Evolutionary conservation across 2,797 vertebrate genomes (phyloP).

Genomic region (Peromyscus melanophrys): DNA sequence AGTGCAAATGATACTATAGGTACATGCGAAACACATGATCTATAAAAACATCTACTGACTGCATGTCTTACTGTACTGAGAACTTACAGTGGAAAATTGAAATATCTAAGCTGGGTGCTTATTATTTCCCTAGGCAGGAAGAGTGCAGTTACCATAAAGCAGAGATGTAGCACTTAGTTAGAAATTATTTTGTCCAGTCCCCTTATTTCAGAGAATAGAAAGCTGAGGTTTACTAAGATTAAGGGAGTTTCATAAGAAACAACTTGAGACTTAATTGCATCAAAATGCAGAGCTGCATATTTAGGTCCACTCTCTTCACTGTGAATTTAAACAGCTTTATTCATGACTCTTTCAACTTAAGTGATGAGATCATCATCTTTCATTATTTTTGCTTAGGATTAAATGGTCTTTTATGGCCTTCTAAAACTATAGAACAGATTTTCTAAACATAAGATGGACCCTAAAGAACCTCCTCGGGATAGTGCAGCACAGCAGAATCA

Average conservation of each 20-base stretch:
- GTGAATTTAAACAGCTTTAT: conserved; percentile 27
- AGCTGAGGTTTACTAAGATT: not conserved
- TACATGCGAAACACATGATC: not conserved
- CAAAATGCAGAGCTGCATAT: not conserved
- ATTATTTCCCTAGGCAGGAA: not conserved
- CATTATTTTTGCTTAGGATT: not conserved
- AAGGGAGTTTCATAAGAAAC: conserved; percentile 40
- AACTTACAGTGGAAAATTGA: not conserved
- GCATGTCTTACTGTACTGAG: not conserved
- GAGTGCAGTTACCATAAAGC: not conserved
- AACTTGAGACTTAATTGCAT: conserved; percentile 5
- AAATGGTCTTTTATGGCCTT: not conserved
- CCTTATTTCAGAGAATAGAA: conserved; percentile 39
- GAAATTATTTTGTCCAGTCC: not conserved
- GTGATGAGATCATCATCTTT: not conserved
- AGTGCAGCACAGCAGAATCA: not conserved
- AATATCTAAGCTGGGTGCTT: not conserved
- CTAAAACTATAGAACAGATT: not conserved
- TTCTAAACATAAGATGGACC: not conserved
- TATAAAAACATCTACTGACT: not conserved
- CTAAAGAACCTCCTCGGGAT: not conserved
- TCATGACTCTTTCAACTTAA: not conserved
- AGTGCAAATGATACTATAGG: not conserved
- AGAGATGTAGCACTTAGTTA: not conserved
- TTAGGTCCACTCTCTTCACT: not conserved